Evolutionary conservation across 2,888 invertebrate genomes (phyloP).

Genomic region (Dendrolimus houi): DNA sequence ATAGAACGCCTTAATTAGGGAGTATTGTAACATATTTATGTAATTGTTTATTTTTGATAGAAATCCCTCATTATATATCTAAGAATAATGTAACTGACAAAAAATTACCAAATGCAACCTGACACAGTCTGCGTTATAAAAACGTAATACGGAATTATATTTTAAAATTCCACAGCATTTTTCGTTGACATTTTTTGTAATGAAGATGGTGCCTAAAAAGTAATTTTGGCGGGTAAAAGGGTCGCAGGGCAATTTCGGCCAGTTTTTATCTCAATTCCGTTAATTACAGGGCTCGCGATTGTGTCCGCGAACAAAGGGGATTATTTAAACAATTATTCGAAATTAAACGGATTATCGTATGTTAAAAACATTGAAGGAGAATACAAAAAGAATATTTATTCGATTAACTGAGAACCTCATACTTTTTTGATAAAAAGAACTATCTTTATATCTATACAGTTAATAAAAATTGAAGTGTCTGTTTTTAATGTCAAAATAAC

Average conservation of each 20-base stretch:
- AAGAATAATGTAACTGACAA: no score
- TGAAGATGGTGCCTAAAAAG: slow-evolving; percentile 22
- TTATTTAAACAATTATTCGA: slow-evolving; percentile 16
- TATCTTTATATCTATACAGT: no score
- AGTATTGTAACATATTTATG: no score
- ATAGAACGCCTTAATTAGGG: no score
- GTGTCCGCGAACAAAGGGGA: slow-evolving; percentile 10
- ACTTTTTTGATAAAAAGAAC: no score
- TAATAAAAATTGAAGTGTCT: no score
- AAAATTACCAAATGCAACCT: no score
- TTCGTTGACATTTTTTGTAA: slow-evolving; percentile 20
- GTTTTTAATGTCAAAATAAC: no score
- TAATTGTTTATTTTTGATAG: no score
- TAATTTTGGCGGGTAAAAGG: slow-evolving; percentile 21
- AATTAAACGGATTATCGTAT: slow-evolving; percentile 12
- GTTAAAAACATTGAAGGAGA: background rate
- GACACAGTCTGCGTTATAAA: background rate
- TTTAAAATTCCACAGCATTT: slow-evolving; percentile 9
- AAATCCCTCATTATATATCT: no score
- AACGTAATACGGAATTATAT: background rate
- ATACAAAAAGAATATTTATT: no score
- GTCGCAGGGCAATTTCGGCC: slow-evolving; percentile 13
- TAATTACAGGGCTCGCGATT: slow-evolving; percentile 21
- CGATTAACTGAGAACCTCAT: no score
- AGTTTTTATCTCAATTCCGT: slow-evolving; percentile 26